Evolutionary conservation across 2,113 vertebrate genomes (phyloP).

Genomic region (Tretioscincus oriximinensis): DNA sequence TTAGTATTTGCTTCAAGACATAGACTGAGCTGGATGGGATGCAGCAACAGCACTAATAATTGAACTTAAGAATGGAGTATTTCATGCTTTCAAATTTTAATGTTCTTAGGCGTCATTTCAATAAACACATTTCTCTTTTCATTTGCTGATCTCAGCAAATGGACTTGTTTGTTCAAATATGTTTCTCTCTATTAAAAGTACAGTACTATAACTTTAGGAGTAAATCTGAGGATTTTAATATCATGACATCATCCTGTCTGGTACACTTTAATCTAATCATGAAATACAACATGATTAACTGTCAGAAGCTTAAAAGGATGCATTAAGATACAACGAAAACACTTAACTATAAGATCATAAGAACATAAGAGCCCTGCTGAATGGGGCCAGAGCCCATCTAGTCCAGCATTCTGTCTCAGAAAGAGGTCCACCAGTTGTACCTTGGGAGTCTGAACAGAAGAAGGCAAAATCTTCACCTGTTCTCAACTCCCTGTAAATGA

Average conservation of each 20-base stretch:
- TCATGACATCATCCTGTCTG: constrained; percentile 73
- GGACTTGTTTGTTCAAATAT: constrained; percentile 36
- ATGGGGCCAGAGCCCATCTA: no score
- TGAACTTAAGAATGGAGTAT: neutral
- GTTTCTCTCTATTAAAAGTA: constrained; percentile 56
- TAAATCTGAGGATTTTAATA: constrained; percentile 65
- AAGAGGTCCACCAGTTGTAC: no score
- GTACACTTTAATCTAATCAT: constrained; percentile 69
- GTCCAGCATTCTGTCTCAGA: no score
- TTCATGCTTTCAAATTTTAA: neutral
- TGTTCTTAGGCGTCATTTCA: no score
- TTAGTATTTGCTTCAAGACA: no score
- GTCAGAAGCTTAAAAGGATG: constrained; percentile 71
- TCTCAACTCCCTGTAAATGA: no score
- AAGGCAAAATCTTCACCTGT: no score
- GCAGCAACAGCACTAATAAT: neutral
- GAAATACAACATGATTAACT: constrained; percentile 69
- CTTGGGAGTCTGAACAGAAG: no score
- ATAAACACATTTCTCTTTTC: constrained; percentile 27
- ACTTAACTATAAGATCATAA: constrained; percentile 49
- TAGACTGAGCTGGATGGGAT: neutral
- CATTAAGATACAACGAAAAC: constrained; percentile 62
- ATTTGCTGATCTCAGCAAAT: constrained; percentile 23
- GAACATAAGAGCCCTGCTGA: no score
- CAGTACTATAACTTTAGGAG: constrained; percentile 53